These are phyloP conservation scores for Amia ocellicauda DNA, from an alignment of 2,113 vertebrate genomes.

Conservation along the genomic window DNA sequence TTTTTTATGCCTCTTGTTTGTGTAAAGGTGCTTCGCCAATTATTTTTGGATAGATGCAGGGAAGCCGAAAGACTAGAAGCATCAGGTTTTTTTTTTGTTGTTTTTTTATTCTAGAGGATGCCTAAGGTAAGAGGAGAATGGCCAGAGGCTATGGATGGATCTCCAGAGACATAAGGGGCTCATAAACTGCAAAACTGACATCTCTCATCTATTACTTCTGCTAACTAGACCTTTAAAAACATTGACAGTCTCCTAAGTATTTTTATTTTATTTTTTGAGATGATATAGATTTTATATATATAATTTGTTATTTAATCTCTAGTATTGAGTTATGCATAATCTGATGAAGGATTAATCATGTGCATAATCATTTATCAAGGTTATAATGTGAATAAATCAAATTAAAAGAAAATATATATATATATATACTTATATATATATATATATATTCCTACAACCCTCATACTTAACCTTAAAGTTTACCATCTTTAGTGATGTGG, in stretches of 20 bases:
- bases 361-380: slow-evolving; percentile 56
- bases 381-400: slow-evolving; percentile 20
- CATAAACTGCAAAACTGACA: slow-evolving; percentile 99
- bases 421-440: too few species aligned
- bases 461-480: too few species aligned
- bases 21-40: slow-evolving; percentile 96
- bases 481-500: not conserved
- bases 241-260: slow-evolving; percentile 86
- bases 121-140: slow-evolving; percentile 98
- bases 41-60: slow-evolving; percentile 99
- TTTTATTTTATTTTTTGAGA: slow-evolving; percentile 59
- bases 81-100: slow-evolving; percentile 78
- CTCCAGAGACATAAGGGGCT: slow-evolving; percentile 87
- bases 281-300: slow-evolving; percentile 72
- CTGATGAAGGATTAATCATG: slow-evolving; percentile 22
- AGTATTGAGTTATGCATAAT: slow-evolving; percentile 52
- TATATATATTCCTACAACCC: too few species aligned
- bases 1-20: slow-evolving; percentile 77
- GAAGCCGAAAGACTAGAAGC: slow-evolving; percentile 99
- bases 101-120: slow-evolving; percentile 84
- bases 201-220: slow-evolving; percentile 98
- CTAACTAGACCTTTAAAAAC: slow-evolving; percentile 99
- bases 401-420: not conserved
- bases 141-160: slow-evolving; percentile 94
- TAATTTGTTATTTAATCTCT: slow-evolving; percentile 54